Evolutionary conservation across 2,888 invertebrate genomes (phyloP).

Genomic region (Plusia festucae): DNA sequence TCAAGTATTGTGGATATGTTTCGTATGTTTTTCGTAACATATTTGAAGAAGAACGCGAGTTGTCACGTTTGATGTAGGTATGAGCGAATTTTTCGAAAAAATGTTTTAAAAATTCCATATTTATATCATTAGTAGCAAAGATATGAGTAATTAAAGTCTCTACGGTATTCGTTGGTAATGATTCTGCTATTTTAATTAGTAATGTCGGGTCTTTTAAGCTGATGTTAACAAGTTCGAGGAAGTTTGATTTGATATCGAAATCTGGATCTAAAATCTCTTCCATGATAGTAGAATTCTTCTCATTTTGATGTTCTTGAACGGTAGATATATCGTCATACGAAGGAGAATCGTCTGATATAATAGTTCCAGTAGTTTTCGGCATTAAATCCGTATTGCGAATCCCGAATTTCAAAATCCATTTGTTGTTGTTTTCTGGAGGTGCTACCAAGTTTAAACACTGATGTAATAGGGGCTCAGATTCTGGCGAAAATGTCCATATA

Average conservation of each 20-base stretch:
- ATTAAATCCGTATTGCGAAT: constrained; percentile 35
- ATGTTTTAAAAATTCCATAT: constrained; percentile 55
- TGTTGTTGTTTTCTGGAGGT: constrained; percentile 60
- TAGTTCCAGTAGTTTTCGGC: constrained; percentile 26
- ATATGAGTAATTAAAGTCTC: constrained; percentile 69
- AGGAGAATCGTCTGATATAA: constrained; percentile 26
- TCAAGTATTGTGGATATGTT: constrained; percentile 59
- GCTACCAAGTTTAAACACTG: constrained; percentile 61
- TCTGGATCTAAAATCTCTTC: constrained; percentile 65
- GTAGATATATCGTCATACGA: constrained; percentile 6
- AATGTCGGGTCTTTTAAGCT: constrained; percentile 60
- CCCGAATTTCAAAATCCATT: constrained; percentile 68
- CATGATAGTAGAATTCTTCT: constrained; percentile 26
- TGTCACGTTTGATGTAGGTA: constrained; percentile 64
- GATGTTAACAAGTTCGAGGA: constrained; percentile 62
- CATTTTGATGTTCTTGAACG: constrained; percentile 22
- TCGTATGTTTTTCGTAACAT: constrained; percentile 66
- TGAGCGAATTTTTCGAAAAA: constrained; percentile 68
- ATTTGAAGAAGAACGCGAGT: constrained; percentile 67
- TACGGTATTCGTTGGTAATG: constrained; percentile 56
- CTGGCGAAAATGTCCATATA: constrained; percentile 69
- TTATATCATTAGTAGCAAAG: constrained; percentile 50
- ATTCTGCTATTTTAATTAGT: constrained; percentile 62
- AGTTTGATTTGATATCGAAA: constrained; percentile 58
- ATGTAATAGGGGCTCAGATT: constrained; percentile 58